Evolutionary conservation across 2,797 vertebrate species (phyloP).

Genomic region (Gymnothorax javanicus): DNA sequence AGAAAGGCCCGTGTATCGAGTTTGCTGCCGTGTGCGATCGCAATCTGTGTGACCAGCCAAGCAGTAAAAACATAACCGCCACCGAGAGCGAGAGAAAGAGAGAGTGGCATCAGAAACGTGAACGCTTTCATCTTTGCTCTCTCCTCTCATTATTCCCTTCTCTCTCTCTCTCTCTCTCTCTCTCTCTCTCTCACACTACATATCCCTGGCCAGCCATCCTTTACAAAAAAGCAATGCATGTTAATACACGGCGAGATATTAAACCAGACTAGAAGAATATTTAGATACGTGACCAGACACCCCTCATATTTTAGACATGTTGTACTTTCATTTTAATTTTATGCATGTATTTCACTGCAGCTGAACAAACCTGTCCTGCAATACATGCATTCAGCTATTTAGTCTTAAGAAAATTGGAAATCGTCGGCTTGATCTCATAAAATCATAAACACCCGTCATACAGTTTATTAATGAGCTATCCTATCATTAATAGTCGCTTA

Average conservation of each 20-base stretch:
- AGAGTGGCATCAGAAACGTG: slow-evolving; percentile 65
- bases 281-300: neutral
- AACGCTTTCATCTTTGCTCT: neutral
- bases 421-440: neutral
- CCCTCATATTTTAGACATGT: neutral
- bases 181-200: slow-evolving; percentile 39
- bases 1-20: slow-evolving; percentile 48
- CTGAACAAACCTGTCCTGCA: neutral
- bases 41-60: slow-evolving; percentile 77
- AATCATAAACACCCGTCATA: neutral
- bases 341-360: neutral
- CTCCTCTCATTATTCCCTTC: slow-evolving; percentile 43
- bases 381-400: neutral
- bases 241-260: slow-evolving; percentile 47
- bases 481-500: neutral
- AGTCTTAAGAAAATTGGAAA: neutral
- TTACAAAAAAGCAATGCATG: slow-evolving; percentile 19
- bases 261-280: neutral
- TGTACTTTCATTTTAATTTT: neutral
- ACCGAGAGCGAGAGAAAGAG: slow-evolving; percentile 35
- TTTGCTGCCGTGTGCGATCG: slow-evolving; percentile 58
- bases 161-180: slow-evolving; percentile 52
- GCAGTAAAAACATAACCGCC: slow-evolving; percentile 77
- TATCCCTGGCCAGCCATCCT: slow-evolving; percentile 27
- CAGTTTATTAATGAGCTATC: neutral